Evolutionary conservation across 2,113 vertebrate genomes (phyloP).

Genomic region (Hyaena hyaena): DNA sequence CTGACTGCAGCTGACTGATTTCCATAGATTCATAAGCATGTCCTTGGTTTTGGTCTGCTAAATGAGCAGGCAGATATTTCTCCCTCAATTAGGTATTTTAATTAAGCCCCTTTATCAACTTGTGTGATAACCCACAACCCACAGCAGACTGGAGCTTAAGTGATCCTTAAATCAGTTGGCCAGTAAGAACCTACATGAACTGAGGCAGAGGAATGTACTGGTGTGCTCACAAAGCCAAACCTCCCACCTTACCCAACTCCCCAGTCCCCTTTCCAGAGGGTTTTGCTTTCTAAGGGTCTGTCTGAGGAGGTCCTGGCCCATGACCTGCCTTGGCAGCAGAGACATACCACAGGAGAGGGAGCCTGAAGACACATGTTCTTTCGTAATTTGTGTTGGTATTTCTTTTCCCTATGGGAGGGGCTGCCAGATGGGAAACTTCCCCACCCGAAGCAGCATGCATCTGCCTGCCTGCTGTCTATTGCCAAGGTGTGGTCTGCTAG

Average conservation of each 20-base stretch:
- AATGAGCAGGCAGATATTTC: neutral
- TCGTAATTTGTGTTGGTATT: neutral
- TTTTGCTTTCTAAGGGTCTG: neutral
- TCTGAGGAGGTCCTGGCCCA: neutral
- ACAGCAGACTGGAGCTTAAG: neutral
- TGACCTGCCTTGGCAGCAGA: neutral
- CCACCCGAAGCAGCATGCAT: neutral
- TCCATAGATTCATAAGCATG: neutral
- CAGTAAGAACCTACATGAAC: neutral
- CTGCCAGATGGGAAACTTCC: neutral
- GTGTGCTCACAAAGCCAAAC: neutral
- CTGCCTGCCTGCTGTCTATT: neutral
- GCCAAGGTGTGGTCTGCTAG: neutral
- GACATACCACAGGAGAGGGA: neutral
- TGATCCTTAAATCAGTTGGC: neutral
- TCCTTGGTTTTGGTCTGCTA: neutral
- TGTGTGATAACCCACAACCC: neutral
- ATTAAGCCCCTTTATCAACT: neutral
- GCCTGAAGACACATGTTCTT: neutral
- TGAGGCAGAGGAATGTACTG: neutral
- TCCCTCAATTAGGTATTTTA: neutral
- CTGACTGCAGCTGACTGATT: neutral
- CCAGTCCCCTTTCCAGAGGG: neutral
- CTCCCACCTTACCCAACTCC: neutral
- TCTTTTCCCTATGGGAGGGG: conserved; percentile 16